Percentiles rank a stretch among this genome's conserved stretches.
Conservation (phyloP, 2,888 invertebrate genomes). For the Macrostomum cliftonense region DNA sequence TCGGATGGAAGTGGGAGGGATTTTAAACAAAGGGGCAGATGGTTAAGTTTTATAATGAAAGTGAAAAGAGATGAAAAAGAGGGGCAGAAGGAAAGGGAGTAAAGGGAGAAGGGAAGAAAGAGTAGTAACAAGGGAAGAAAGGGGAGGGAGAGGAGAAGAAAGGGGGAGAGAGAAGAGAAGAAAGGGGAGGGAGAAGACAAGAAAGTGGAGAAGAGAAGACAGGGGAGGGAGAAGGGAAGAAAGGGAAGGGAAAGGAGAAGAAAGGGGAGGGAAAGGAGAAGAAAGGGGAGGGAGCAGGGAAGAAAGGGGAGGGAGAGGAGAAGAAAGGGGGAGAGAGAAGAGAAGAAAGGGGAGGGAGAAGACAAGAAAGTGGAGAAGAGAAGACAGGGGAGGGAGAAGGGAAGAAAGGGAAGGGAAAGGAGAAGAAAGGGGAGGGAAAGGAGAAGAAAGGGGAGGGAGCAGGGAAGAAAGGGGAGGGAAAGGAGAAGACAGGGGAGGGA, state of each 20-base stretch:
- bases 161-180: neutral
- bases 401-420: neutral
- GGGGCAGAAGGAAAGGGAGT: no score
- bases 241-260: neutral
- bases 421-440: neutral
- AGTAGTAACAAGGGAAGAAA: neutral
- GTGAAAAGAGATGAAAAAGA: no score
- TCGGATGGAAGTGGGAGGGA: no score
- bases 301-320: neutral
- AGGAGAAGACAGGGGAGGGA: no score
- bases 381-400: no score
- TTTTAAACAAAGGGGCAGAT: no score
- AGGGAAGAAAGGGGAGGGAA: no score
- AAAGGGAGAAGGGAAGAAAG: neutral
- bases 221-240: neutral
- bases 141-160: neutral
- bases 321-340: constrained; percentile 1
- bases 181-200: constrained; percentile 1
- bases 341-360: neutral
- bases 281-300: neutral
- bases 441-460: neutral
- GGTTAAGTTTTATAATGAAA: no score
- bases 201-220: neutral
- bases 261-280: neutral
- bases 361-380: no score